Evolutionary conservation across 2,113 vertebrate genomes (phyloP).

Genomic region (Polyodon spathula): DNA sequence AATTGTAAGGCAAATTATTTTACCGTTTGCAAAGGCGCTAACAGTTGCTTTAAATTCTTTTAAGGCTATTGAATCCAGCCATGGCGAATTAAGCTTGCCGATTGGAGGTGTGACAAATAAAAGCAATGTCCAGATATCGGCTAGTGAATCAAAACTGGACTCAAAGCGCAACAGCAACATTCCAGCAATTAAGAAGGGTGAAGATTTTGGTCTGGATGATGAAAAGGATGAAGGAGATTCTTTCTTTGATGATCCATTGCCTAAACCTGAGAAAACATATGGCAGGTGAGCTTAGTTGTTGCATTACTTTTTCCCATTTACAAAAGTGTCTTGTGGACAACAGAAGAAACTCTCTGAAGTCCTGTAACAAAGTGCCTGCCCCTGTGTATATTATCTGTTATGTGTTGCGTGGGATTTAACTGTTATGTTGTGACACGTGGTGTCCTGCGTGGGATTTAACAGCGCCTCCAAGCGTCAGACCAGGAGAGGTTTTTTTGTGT

Average conservation of each 20-base stretch:
- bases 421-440: no score
- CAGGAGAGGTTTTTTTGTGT: no score
- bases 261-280: slow-evolving; percentile 72
- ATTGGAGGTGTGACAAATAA: slow-evolving; percentile 46
- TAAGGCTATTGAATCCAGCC: slow-evolving; percentile 44
- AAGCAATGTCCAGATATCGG: slow-evolving; percentile 37
- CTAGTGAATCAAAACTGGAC: slow-evolving; percentile 33
- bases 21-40: not conserved
- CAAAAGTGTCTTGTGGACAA: no score
- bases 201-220: slow-evolving; percentile 36
- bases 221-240: slow-evolving; percentile 72
- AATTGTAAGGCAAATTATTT: no score
- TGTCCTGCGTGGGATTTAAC: no score
- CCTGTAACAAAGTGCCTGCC: no score
- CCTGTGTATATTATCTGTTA: no score
- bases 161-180: slow-evolving; percentile 30
- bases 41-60: slow-evolving; percentile 13
- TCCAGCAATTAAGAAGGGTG: slow-evolving; percentile 33
- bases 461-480: no score
- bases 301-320: not conserved
- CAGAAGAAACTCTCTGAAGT: no score
- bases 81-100: slow-evolving; percentile 39
- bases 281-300: slow-evolving; percentile 59
- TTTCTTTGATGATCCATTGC: slow-evolving; percentile 90
- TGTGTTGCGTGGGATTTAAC: no score